Base-by-base conservation (phyloP, 2,888 invertebrate genomes). In the Calameuta filiformis region DNA sequence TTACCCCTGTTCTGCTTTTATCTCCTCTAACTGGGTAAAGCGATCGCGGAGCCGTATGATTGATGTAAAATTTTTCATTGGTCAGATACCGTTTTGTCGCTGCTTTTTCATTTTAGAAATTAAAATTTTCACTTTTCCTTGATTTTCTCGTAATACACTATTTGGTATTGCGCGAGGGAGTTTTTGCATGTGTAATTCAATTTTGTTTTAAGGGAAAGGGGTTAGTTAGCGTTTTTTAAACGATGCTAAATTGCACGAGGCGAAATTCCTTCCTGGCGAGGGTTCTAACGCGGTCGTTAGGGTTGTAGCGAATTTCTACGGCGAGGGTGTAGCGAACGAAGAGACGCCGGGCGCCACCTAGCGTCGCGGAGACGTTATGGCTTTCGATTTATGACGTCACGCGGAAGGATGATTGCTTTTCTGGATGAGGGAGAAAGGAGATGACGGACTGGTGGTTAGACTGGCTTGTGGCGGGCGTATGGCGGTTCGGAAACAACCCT, bases 301-400 rank as follows among this genome's bases (percentile, higher is more conserved):
- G 40, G 40, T 56, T 56, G 40, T 56, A 56, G 40, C 40, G 40
- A 56, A 56, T 56, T 56, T 56, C 40, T 2, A 56, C 23, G 40
- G 40, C 23, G 40, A 56, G 40, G 40, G 40, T 56, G 40, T 56
- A 56, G 6, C 15, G 40, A 40, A 40, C 40, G 15, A 79, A 76
- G 77, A 83, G 83, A 85, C 78, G 85, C 81, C 79, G 81, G 87
- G 84, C 88, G 86, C 85, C 87, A 81, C 77, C 79, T 80, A 81
- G 78, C 81, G 83, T 83, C 85, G 85, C 77, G 76, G 79, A 82
- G 85, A 78, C 81, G 85, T 87, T 87, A 87, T 84, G 85, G 84
- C 86, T 85, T 84, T 86, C 86, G 87, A 90, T 88, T 88, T 89
- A 89, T 86, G 85, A 87, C 89, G 84, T 87, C 87, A 85, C 84